Percentiles rank a stretch among this genome's conserved stretches.
These are phyloP conservation scores for Scomber japonicus DNA, from an alignment of 2,113 vertebrate species.

Conservation along the genomic window DNA sequence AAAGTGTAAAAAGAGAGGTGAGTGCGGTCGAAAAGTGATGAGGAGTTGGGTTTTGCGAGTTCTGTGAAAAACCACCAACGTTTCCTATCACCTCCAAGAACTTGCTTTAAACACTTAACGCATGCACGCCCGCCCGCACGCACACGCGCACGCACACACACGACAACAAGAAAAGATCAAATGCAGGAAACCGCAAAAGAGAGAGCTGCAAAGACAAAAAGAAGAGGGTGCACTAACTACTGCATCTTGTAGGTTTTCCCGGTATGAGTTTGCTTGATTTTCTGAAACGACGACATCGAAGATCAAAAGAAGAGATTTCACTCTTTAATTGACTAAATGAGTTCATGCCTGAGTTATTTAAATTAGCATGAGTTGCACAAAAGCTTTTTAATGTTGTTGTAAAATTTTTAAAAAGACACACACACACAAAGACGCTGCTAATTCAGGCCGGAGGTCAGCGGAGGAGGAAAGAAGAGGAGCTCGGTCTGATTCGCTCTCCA, in stretches of 20 bases:
- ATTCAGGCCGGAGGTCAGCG: constrained; percentile 56
- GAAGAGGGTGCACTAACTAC: constrained; percentile 5
- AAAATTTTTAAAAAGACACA: no score
- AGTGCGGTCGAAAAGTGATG: constrained; percentile 19
- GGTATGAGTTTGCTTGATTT: background rate
- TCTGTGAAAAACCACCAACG: constrained; percentile 63
- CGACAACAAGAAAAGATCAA: constrained; percentile 45
- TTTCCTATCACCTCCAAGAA: constrained; percentile 18
- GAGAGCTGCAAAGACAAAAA: constrained; percentile 50
- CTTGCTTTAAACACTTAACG: background rate
- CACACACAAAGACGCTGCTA: constrained; percentile 15
- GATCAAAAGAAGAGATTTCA: background rate
- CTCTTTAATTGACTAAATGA: background rate
- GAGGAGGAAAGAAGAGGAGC: constrained; percentile 63
- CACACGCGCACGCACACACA: constrained; percentile 16
- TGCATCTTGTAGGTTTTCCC: constrained; percentile 45
- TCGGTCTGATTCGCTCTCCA: constrained; percentile 68
- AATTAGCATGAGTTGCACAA: background rate
- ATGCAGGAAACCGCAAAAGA: constrained; percentile 71
- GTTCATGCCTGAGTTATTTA: background rate
- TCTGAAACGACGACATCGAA: background rate
- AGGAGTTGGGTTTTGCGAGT: constrained; percentile 12
- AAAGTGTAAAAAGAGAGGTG: background rate
- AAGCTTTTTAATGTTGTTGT: no score
- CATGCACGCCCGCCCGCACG: background rate